These are phyloP conservation scores for Pristionchus mayeri DNA, from an alignment of 2,888 invertebrate species.

Conservation along the genomic window DNA sequence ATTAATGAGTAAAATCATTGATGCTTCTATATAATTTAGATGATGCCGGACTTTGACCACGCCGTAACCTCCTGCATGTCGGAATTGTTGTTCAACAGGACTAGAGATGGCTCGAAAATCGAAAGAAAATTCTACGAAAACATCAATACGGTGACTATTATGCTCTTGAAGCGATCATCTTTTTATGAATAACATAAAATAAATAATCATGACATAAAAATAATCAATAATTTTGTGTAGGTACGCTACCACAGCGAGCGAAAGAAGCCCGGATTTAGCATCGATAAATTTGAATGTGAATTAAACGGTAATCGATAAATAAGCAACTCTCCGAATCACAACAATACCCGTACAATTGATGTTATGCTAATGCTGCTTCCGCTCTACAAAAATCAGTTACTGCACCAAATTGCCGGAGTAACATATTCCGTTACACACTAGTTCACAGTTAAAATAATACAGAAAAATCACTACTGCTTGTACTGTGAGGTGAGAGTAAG, in stretches of 20 bases:
- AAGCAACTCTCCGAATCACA: no score
- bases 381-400: no score
- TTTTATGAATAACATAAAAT: no score
- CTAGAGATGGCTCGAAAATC: not conserved
- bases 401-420: no score
- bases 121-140: not conserved
- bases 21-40: slow-evolving; percentile 8
- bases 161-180: no score
- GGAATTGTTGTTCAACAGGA: slow-evolving; percentile 28
- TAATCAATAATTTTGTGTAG: not conserved
- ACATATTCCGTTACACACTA: no score
- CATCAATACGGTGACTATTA: not conserved
- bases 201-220: not conserved
- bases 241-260: not conserved
- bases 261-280: not conserved
- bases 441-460: no score
- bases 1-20: no score
- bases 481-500: no score
- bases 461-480: no score
- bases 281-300: not conserved
- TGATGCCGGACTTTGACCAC: slow-evolving; percentile 13
- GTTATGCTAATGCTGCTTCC: no score
- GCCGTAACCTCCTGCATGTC: not conserved
- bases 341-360: no score
- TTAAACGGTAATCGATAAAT: not conserved